Evolutionary conservation across 2,888 invertebrate species (phyloP), one percentile per base, ranked within the genome.

Genomic region (Chalcosyrphus nemorum): DNA sequence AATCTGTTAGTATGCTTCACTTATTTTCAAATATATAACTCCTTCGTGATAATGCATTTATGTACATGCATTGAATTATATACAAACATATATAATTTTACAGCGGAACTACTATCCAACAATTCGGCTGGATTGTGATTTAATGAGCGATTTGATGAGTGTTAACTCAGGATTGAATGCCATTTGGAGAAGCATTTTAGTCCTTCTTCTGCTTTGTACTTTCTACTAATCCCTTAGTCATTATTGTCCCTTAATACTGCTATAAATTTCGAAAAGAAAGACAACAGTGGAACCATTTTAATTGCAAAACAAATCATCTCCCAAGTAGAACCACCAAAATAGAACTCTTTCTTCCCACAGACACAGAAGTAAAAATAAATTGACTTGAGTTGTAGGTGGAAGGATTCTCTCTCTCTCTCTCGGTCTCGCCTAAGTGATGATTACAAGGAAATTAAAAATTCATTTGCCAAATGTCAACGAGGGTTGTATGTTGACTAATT

Each of bases 391-490:
- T 50, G 13, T 1, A 4, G 38, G 38, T 32, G 32, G 32, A 7
- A 43, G 41, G 32, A 74, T 24, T 24, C 35, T n/a, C n/a, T n/a
- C n/a, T n/a, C n/a, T n/a, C n/a, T n/a, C n/a, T n/a, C n/a, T n/a
- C n/a, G n/a, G n/a, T n/a, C n/a, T 13, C 27, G 17, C 63, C 24
- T 38, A 45, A 74, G 27, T 35, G 45, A 56, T 24, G 56, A 74
- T 43, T 56, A 35, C 54, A 24, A 35, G 19, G 56, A 32, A 74
- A 74, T 65, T 65, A 65, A 63, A 74, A 65, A 74, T 74, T 63
- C 15, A 65, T 74, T 74, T 74, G 54, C 35, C 63, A 27, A 61
- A 61, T 61, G 50, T 13, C 43, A 70, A n/a, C 57, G 27, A 61
- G 59, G 59, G 24, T 41, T 9, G 19, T 24, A 9, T 19, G 47